Conservation (phyloP, 2,888 invertebrate species). For the Sphaerophoria rueppellii region DNA sequence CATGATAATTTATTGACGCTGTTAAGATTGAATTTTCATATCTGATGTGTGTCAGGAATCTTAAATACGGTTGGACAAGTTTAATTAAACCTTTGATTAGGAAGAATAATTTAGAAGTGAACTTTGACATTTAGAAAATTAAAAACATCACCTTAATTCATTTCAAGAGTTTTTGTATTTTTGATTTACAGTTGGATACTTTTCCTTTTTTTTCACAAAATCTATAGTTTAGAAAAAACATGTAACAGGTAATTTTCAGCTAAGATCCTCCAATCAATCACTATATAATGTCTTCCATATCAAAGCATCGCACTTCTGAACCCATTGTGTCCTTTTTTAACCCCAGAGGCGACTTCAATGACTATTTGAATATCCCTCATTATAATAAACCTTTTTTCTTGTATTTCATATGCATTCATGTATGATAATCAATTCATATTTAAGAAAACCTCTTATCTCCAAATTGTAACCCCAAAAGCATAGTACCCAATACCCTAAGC, state of each 20-base stretch:
- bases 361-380: neutral
- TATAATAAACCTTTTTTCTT: neutral
- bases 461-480: neutral
- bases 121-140: neutral
- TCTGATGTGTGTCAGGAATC: slow-evolving; percentile 9
- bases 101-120: neutral
- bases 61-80: neutral
- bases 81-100: neutral
- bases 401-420: neutral
- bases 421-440: neutral
- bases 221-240: too few species aligned
- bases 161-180: too few species aligned
- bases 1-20: slow-evolving; percentile 37
- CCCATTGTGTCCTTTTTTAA: neutral
- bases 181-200: too few species aligned
- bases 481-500: slow-evolving; percentile 16
- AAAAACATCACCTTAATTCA: too few species aligned
- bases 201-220: too few species aligned
- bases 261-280: neutral
- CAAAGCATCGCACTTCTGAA: neutral
- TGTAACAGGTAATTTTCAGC: too few species aligned
- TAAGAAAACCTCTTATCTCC: neutral
- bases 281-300: neutral
- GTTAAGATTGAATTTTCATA: slow-evolving; percentile 41
- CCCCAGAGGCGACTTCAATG: neutral